These are phyloP conservation scores for Spatula clypeata DNA, from an alignment of 2,797 vertebrate species.

Conservation along the genomic window DNA sequence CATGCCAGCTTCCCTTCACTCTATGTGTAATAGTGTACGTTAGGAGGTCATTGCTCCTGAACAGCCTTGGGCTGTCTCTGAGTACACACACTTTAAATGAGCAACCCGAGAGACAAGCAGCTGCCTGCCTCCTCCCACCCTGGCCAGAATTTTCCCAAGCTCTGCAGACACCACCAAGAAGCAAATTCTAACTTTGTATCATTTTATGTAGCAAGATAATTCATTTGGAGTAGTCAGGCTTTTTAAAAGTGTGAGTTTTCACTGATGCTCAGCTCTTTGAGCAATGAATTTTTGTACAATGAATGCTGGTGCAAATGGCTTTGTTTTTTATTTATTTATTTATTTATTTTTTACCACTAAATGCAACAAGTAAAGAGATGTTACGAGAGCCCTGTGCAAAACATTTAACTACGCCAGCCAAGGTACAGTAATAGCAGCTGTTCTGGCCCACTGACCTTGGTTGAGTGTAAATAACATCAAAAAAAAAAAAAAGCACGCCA, in stretches of 20 bases:
- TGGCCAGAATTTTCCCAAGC: not conserved
- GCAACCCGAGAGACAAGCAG: not conserved
- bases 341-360: not conserved
- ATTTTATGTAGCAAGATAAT: not conserved
- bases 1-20: not conserved
- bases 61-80: not conserved
- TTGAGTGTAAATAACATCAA: not conserved
- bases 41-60: not conserved
- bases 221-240: not conserved
- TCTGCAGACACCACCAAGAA: not conserved
- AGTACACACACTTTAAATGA: not conserved
- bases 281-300: not conserved
- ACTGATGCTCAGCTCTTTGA: not conserved
- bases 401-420: constrained; percentile 26
- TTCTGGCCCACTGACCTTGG: constrained; percentile 59
- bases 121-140: not conserved
- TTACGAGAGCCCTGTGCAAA: constrained; percentile 25
- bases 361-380: constrained; percentile 58
- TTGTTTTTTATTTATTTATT: constrained; percentile 8
- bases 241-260: not conserved
- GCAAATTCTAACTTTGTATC: not conserved
- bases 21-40: fast-evolving
- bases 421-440: constrained; percentile 42
- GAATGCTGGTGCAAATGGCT: not conserved
- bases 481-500: not conserved